Conservation (phyloP, 2,797 vertebrate species). For the Amniataba percoides region DNA sequence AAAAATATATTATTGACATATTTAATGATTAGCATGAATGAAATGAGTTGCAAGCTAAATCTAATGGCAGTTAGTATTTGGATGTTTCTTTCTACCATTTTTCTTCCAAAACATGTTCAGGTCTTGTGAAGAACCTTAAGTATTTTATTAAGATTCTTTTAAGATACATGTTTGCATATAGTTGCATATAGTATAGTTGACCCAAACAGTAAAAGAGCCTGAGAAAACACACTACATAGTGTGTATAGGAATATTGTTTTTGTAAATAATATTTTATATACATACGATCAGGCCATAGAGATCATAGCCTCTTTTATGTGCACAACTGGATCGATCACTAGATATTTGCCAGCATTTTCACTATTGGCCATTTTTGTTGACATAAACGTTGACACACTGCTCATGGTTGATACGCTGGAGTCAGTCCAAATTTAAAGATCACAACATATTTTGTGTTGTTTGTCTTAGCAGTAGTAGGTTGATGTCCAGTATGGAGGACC, state of each 20-base stretch:
- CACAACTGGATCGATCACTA: slow-evolving; percentile 14
- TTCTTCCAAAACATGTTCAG: no score
- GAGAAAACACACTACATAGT: background rate
- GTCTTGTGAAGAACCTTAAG: background rate
- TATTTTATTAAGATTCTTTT: background rate
- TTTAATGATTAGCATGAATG: background rate
- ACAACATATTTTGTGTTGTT: slow-evolving; percentile 35
- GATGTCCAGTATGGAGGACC: slow-evolving; percentile 87
- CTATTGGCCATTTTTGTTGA: slow-evolving; percentile 26
- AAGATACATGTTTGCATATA: background rate
- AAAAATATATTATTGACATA: background rate
- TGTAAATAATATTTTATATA: background rate
- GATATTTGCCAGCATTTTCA: slow-evolving; percentile 25
- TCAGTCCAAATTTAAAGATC: slow-evolving; percentile 2
- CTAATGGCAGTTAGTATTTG: background rate
- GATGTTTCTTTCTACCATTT: background rate
- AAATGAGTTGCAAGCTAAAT: background rate
- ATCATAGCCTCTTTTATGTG: background rate
- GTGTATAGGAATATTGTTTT: background rate
- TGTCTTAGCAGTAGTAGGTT: slow-evolving; percentile 70
- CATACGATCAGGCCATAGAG: background rate
- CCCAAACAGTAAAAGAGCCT: background rate
- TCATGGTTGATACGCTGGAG: slow-evolving; percentile 16
- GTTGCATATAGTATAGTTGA: background rate
- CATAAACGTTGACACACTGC: slow-evolving; percentile 12